Conservation (phyloP, 2,888 invertebrate genomes). For the Meganola albula region DNA sequence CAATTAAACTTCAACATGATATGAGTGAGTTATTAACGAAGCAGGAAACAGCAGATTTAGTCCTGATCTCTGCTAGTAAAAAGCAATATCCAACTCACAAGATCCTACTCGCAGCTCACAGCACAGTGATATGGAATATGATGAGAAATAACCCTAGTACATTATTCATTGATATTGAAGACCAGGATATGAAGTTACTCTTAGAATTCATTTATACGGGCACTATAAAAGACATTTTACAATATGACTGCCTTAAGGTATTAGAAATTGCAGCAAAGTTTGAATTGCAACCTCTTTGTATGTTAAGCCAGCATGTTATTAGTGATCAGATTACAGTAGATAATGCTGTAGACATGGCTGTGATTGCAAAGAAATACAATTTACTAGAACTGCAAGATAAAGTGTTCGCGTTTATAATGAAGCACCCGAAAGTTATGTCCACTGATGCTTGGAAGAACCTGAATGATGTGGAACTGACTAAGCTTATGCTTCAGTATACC, state of each 20-base stretch:
- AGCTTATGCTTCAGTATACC: conserved; percentile 44
- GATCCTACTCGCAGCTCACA: conserved; percentile 52
- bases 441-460: conserved; percentile 52
- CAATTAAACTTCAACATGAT: conserved; percentile 49
- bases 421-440: conserved; percentile 45
- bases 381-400: conserved; percentile 37
- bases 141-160: conserved; percentile 34
- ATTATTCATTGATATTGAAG: conserved; percentile 40
- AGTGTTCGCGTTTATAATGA: conserved; percentile 49
- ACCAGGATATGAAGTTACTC: conserved; percentile 50
- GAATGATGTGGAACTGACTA: conserved; percentile 50
- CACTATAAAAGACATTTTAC: conserved; percentile 41
- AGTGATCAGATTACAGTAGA: conserved; percentile 41
- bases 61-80: conserved; percentile 38
- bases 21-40: conserved; percentile 36
- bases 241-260: conserved; percentile 42
- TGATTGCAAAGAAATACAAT: conserved; percentile 50
- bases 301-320: conserved; percentile 40
- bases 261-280: conserved; percentile 47
- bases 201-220: conserved; percentile 58
- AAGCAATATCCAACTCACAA: conserved; percentile 49
- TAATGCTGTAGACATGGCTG: conserved; percentile 54
- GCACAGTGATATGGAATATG: conserved; percentile 42
- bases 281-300: conserved; percentile 39
- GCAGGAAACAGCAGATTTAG: conserved; percentile 47